These are phyloP conservation scores for Polyergus mexicanus DNA, from an alignment of 1,140 invertebrate species.

Conservation along the genomic window DNA sequence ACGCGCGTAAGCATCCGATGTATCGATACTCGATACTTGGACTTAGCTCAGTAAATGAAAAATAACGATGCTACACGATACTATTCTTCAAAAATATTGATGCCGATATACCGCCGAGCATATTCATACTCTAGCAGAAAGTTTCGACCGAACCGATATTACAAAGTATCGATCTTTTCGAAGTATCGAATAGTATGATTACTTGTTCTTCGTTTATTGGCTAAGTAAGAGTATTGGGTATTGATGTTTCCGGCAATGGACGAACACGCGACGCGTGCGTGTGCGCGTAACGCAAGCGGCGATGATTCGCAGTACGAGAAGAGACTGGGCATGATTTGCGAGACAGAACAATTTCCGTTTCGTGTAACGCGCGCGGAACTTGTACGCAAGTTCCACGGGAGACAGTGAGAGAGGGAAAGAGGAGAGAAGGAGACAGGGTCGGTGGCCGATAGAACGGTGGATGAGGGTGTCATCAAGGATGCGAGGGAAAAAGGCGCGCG, in stretches of 20 bases:
- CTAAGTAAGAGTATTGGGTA: conserved; percentile 52
- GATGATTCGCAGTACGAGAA: conserved; percentile 43
- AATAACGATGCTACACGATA: conserved; percentile 48
- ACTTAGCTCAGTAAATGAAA: conserved; percentile 56
- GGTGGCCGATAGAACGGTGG: conserved; percentile 22
- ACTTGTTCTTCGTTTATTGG: conserved; percentile 46
- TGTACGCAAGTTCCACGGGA: conserved; percentile 60
- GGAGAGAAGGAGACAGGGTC: conserved; percentile 8
- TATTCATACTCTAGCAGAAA: conserved; percentile 26
- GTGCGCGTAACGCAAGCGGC: conserved; percentile 32
- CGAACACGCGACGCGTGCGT: neutral
- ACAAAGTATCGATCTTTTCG: conserved; percentile 55
- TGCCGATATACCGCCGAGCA: conserved; percentile 33
- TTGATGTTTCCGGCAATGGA: conserved; percentile 37
- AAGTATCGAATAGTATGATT: conserved; percentile 52
- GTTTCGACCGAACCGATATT: conserved; percentile 59
- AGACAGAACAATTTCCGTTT: conserved; percentile 77
- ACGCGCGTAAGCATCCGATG: conserved; percentile 49
- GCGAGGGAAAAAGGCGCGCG: conserved; percentile 46
- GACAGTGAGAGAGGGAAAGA: conserved; percentile 38
- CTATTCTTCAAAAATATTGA: conserved; percentile 58
- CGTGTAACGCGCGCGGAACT: conserved; percentile 71
- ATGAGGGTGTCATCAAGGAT: neutral
- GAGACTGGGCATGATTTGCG: conserved; percentile 70
- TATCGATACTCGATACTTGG: conserved; percentile 46